phyloP scores from a whole-genome alignment of 1,140 invertebrate genomes.

The Drosophila pallidifrons region DNA sequence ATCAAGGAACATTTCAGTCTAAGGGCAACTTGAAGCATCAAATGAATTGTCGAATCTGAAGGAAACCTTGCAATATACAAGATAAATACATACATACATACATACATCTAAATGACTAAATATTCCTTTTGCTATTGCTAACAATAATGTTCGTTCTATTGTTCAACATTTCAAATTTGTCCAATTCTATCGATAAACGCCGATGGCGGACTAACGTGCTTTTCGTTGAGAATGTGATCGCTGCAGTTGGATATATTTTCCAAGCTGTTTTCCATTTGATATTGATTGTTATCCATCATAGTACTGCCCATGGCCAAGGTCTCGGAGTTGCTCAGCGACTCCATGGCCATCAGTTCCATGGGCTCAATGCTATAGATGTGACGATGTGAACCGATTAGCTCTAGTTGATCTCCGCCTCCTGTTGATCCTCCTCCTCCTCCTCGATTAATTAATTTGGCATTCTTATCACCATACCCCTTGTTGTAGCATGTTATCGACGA shows the following conservation, averaged over 20 bases:
- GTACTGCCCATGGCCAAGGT: conserved; percentile 64
- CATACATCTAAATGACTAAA: conserved; percentile 12
- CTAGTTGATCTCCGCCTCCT: conserved; percentile 13
- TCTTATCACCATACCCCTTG: conserved; percentile 64
- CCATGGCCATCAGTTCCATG: conserved; percentile 61
- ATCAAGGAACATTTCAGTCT: conserved; percentile 22
- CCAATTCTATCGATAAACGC: conserved; percentile 65
- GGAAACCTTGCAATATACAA: conserved; percentile 15
- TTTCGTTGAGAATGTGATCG: conserved; percentile 58
- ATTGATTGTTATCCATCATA: conserved; percentile 48
- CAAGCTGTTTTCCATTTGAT: conserved; percentile 36
- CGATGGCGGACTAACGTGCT: conserved; percentile 69
- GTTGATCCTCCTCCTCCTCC: neutral
- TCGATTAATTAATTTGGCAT: conserved; percentile 44
- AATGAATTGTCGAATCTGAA: neutral
- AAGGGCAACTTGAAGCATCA: neutral
- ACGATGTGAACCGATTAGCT: conserved; percentile 44
- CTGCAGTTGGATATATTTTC: conserved; percentile 26
- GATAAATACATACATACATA: neutral
- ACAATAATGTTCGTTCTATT: neutral
- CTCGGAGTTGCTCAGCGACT: conserved; percentile 64
- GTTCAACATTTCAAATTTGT: conserved; percentile 17
- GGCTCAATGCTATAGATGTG: conserved; percentile 65
- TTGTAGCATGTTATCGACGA: conserved; percentile 43
- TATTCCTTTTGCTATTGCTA: conserved; percentile 9